Percentiles rank a stretch among this genome's conserved stretches.
Conservation (phyloP, 2,113 vertebrate genomes). For the Catagonus wagneri region DNA sequence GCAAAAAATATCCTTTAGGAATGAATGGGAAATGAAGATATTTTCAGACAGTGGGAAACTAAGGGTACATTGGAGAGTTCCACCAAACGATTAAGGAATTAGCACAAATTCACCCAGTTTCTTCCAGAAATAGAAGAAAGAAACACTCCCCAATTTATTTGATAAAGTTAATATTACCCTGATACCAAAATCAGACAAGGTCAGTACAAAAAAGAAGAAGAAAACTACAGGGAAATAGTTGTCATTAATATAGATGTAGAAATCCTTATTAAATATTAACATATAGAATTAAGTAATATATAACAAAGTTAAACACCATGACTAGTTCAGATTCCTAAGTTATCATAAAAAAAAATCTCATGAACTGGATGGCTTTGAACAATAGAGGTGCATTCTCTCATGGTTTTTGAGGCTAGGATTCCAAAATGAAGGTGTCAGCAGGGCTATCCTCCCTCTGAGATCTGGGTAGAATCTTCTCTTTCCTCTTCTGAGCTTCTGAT, state of each 20-base stretch:
- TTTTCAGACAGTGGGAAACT: background rate
- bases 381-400: background rate
- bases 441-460: background rate
- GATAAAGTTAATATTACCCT: too few relatives aligned
- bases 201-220: too few relatives aligned
- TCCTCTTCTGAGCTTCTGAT: background rate
- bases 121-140: too few relatives aligned
- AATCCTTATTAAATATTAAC: background rate
- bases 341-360: background rate
- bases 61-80: background rate
- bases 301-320: too few relatives aligned
- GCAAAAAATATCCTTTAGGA: background rate
- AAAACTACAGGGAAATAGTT: too few relatives aligned
- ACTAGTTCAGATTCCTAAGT: too few relatives aligned
- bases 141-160: too few relatives aligned
- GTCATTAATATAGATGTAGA: background rate
- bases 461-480: background rate
- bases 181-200: too few relatives aligned
- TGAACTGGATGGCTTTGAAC: background rate
- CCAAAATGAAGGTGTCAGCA: background rate
- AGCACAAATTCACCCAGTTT: background rate
- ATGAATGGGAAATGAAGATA: background rate
- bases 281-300: background rate
- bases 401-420: background rate
- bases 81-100: background rate